Base-by-base conservation (phyloP, 2,888 invertebrate genomes). In the Drosophila kokeensis region DNA sequence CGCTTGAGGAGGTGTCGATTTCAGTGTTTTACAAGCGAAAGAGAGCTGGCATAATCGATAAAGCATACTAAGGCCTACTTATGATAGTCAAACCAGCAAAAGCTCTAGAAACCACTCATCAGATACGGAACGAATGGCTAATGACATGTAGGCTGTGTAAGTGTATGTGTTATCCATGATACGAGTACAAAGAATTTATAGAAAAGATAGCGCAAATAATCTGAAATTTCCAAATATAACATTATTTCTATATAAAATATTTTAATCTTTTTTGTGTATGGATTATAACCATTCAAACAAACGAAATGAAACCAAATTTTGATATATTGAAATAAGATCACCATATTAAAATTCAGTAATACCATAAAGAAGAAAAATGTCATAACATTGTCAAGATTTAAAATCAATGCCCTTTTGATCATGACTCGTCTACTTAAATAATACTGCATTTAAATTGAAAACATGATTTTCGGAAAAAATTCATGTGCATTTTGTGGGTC, bases 1-100 rank as follows among this genome's bases (percentile, higher is more conserved):
- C 74, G 69, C 73, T 73, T 49, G 73, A 61, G 60, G 69, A 74
- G 73, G 73, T 69, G 69, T 69, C 52, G 71, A 67, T 62, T 59
- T 75, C 66, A 11, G 54, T 53, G 53, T 45, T 27, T 54, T 42
- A 53, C 38, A 24, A 36, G 58, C 57, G 24, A 71, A 50, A 29
- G 67, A 64, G 76, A 73, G 73, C 30, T 50, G 55, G 15, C 45
- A 57, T 76, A 73, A 66, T 73, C 65, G 73, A 76, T 69, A 66
- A 58, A 76, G 65, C 69, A 65, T 48, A 63, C 52, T 15, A 36
- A 62, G 61, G 52, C 61, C 49, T 34, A 62, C 65, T 63, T 66
- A 69, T 73, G 69, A 62, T 69, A 63, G 69, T 2, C 53, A 63
- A 63, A 65, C 58, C 58, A 36, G 70, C 49, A 60, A 71, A 45